Base-by-base conservation (phyloP, 2,113 vertebrate genomes). In the Numida meleagris region DNA sequence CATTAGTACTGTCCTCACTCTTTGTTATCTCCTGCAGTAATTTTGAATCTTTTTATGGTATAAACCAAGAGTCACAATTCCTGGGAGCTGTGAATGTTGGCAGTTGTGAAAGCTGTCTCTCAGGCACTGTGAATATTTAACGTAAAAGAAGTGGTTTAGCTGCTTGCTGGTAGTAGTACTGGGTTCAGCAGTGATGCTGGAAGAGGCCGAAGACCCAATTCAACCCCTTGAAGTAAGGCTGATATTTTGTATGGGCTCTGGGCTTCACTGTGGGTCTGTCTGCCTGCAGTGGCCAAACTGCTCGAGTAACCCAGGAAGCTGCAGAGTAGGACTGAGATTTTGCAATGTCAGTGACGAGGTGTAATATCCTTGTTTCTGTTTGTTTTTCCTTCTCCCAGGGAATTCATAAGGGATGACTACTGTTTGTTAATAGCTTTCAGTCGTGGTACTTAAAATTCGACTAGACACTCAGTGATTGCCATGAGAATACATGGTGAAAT, bases 401-500 rank as follows among this genome's bases (percentile, higher is more conserved):
- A 92, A 84, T 86, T 94, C 33, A 4, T 75, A 66, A 84, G 66
- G 40, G 45, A 45, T 63, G 23, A 31, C 13, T 71, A 92, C 24
- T 53, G 59, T 51, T 90, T 84, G 65, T 83, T 94, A 76, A 85
- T 73, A 42, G 67, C 68, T 96, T 94, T 92, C 78, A 94, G 84
- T 36, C 1, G 0, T 45, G 63, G 33, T 89, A 67, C 71, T 92
- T 94, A 70, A 72, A 90, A 71, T 78, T 34, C 75, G 15, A 18
- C 61, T 78, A 48, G 90, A 50, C n/a, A 3, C 77, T 86, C 46
- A 70, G 74, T 5, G 29, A 70, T 31, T 79, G 48, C 77, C 51
- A 23, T 33, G 70, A 93, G 82, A 90, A 42, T 84, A 72, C 36
- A 7, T 40, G 45, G 40, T 93, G 58, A 45, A 87, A 84, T n/a